Evolutionary conservation across 2,797 vertebrate genomes (phyloP), one percentile per base, ranked within the genome.

Genomic region (Odontamblyopus lacepedii): DNA sequence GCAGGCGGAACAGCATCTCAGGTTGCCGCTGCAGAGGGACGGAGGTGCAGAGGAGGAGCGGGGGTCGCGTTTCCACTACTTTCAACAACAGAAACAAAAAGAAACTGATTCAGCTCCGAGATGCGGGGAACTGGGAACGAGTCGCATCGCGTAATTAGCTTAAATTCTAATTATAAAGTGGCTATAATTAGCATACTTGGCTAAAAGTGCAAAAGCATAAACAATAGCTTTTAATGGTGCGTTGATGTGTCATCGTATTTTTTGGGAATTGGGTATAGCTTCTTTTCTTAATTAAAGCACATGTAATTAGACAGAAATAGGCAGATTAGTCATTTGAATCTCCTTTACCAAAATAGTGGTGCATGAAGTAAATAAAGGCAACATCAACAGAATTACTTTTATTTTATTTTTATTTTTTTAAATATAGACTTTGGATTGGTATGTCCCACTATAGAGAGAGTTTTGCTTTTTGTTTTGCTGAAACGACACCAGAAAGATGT

Each of bases 1-100:
- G 71, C 71, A 65, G 63, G 73, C 77, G 76, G 75, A 78, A 73
- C 85, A 90, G 87, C 92, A 92, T 93, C 92, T 92, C 90, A 87
- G 92, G 88, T 92, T 91, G 87, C 89, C 83, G 85, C 82, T 89
- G 88, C 77, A 75, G 71, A 41, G 67, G 74, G 69, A 27, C 70
- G 51, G 72, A 67, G 76, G 65, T 74, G 67, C 57, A 61, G 74
- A 35, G 60, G 30, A 32, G 57, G 51, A 13, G 60, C 44, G 29
- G 69, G 18, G 12, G 76, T 71, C 41, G 41, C 11, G 70, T 80
- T 75, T 73, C 81, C 80, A 69, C 79, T 83, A 89, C 78, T 90
- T 88, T 82, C 13, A 74, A 55, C 19, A 75, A 57, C 12, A 83
- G 87, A 87, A 86, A 82, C 75, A 87, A 79, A 72, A 84, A 78